phyloP scores from a whole-genome alignment of 2,888 invertebrate genomes.

The Galeopsomyia nigrocyanea region DNA sequence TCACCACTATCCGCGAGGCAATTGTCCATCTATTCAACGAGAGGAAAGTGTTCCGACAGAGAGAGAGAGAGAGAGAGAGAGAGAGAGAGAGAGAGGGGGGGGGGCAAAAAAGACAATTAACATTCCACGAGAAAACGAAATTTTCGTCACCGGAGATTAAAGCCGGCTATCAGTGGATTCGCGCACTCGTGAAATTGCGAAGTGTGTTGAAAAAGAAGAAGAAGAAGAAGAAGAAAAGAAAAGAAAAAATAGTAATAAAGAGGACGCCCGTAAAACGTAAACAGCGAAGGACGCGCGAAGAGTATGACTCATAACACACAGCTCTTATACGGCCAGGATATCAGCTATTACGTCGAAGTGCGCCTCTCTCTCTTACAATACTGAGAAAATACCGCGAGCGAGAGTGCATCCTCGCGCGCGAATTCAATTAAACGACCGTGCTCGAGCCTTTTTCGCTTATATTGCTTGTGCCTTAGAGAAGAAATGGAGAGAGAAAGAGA shows the following conservation, averaged over 20 bases:
- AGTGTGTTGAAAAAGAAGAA: neutral
- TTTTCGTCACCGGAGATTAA: conserved; percentile 4
- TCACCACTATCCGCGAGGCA: no score
- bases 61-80: no score
- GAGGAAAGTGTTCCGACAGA: neutral
- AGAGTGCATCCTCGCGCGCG: conserved; percentile 21
- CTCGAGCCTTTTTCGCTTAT: no score
- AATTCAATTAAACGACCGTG: conserved; percentile 27
- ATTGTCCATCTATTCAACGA: neutral
- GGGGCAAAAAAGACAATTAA: conserved; percentile 11
- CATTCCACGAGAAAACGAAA: neutral
- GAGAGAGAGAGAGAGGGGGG: no score
- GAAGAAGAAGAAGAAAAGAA: neutral
- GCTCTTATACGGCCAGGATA: conserved; percentile 56
- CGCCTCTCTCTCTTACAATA: conserved; percentile 57
- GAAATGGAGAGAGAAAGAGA: conserved; percentile 7
- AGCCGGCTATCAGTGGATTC: conserved; percentile 9
- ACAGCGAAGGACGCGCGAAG: neutral
- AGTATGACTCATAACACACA: conserved; percentile 55
- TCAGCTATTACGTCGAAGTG: conserved; percentile 61
- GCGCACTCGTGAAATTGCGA: neutral
- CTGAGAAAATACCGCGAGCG: conserved; percentile 61
- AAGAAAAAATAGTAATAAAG: conserved; percentile 1
- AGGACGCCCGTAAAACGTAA: conserved; percentile 15
- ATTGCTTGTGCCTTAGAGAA: no score